Conservation (phyloP, 2,113 vertebrate genomes). For the Pygoscelis antarcticus region DNA sequence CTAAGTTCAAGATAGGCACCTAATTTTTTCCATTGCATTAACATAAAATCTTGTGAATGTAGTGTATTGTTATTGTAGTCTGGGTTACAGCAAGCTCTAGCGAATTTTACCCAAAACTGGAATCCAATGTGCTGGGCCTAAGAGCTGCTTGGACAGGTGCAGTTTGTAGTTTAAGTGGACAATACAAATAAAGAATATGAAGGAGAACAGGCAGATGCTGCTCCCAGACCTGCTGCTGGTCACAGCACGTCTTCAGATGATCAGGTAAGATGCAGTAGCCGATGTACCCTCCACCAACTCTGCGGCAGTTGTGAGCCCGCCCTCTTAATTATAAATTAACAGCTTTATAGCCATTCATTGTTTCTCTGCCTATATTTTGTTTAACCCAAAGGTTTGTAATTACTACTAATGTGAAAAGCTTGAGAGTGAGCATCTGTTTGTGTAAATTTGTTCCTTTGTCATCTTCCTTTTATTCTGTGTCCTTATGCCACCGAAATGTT, state of each 20-base stretch:
- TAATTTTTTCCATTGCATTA: slow-evolving; percentile 4
- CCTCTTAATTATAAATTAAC: neutral
- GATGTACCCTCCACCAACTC: neutral
- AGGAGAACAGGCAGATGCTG: neutral
- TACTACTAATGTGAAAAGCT: neutral
- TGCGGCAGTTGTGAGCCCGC: neutral
- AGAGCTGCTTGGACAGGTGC: neutral
- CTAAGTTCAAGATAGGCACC: neutral
- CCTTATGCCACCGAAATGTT: neutral
- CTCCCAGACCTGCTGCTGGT: neutral
- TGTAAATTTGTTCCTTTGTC: neutral
- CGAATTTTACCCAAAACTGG: neutral
- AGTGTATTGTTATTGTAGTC: neutral
- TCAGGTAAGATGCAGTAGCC: neutral
- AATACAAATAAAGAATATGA: neutral
- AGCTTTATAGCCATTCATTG: neutral
- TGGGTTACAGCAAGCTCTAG: neutral
- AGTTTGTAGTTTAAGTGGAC: neutral
- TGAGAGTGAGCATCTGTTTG: neutral
- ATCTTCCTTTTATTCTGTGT: neutral
- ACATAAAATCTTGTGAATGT: neutral
- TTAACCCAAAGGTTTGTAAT: neutral
- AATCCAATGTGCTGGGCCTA: neutral
- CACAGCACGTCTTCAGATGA: neutral
- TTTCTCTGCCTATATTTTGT: neutral